Percentiles rank a stretch among this genome's conserved stretches.
These are phyloP conservation scores for Dendrolimus kikuchii DNA, from an alignment of 1,140 invertebrate species.

Conservation along the genomic window DNA sequence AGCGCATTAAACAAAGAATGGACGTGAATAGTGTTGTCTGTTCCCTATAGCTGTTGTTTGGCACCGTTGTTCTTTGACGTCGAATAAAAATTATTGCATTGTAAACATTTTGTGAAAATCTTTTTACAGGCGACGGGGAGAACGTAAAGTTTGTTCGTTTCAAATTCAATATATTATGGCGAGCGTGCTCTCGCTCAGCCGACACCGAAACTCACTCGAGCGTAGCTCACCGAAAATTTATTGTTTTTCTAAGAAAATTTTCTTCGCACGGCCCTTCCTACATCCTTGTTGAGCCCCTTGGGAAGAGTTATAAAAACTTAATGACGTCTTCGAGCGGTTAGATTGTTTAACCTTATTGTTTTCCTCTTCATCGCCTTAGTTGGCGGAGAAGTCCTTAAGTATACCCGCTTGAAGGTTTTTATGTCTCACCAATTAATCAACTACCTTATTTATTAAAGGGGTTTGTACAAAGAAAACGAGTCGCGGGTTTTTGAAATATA, in stretches of 20 bases:
- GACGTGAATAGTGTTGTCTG: conserved; percentile 3
- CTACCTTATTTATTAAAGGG: too few species aligned
- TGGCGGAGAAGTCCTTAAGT: neutral
- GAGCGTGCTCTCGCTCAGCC: conserved; percentile 66
- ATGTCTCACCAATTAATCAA: too few species aligned
- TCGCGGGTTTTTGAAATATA: too few species aligned
- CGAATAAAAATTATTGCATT: conserved; percentile 51
- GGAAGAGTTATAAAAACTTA: conserved; percentile 45
- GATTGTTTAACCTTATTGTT: conserved; percentile 26
- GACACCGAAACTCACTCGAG: conserved; percentile 69
- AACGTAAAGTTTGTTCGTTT: conserved; percentile 69
- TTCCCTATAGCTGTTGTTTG: conserved; percentile 3
- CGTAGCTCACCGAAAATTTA: conserved; percentile 67
- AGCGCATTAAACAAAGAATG: neutral
- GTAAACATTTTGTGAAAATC: conserved; percentile 64
- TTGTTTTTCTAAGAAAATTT: conserved; percentile 72
- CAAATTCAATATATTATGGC: conserved; percentile 72
- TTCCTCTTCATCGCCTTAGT: conserved; percentile 12
- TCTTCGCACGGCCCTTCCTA: conserved; percentile 41
- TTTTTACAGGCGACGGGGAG: conserved; percentile 56
- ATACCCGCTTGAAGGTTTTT: too few species aligned
- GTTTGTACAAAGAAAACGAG: too few species aligned
- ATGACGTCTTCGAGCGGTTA: conserved; percentile 35
- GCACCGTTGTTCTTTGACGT: conserved; percentile 19
- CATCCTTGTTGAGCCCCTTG: conserved; percentile 36